These are phyloP conservation scores for Tautogolabrus adspersus DNA, from an alignment of 2,113 vertebrate genomes.

Conservation along the genomic window DNA sequence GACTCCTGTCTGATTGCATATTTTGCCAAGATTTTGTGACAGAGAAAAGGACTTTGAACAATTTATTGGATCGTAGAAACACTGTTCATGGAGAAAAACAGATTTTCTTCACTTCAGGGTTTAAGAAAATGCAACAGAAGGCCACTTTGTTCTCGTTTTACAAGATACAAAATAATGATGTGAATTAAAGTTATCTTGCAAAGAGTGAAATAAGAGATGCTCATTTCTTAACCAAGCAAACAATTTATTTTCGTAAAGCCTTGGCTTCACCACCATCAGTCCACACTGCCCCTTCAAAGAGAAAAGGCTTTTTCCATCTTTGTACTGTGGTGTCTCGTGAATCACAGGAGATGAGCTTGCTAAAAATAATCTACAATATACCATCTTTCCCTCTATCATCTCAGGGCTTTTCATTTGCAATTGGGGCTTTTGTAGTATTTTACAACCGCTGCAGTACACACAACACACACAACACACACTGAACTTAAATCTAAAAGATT, in stretches of 20 bases:
- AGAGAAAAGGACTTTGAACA: constrained; percentile 11
- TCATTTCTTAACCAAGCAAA: not conserved
- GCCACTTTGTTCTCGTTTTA: not conserved
- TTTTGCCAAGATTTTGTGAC: constrained; percentile 29
- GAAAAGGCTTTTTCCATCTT: constrained; percentile 40
- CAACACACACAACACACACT: not conserved
- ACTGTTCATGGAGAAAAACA: constrained; percentile 6
- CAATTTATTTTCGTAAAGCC: constrained; percentile 5
- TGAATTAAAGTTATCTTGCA: constrained; percentile 27
- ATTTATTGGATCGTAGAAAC: constrained; percentile 10
- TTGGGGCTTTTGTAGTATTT: constrained; percentile 10
- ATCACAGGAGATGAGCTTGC: constrained; percentile 38
- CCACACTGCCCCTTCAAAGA: constrained; percentile 6
- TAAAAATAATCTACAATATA: constrained; percentile 18
- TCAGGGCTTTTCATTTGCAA: constrained; percentile 44
- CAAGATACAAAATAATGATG: not conserved
- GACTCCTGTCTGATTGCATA: constrained; percentile 5
- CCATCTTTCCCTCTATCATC: constrained; percentile 27
- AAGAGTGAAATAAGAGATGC: constrained; percentile 8
- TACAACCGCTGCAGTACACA: constrained; percentile 3
- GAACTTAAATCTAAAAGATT: constrained; percentile 64
- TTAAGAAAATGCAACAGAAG: constrained; percentile 12
- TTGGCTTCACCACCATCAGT: constrained; percentile 1
- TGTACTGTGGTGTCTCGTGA: constrained; percentile 31
- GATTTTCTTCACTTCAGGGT: not conserved